Evolutionary conservation across 1,140 invertebrate genomes (phyloP).

Genomic region (Leucophenga varia): DNA sequence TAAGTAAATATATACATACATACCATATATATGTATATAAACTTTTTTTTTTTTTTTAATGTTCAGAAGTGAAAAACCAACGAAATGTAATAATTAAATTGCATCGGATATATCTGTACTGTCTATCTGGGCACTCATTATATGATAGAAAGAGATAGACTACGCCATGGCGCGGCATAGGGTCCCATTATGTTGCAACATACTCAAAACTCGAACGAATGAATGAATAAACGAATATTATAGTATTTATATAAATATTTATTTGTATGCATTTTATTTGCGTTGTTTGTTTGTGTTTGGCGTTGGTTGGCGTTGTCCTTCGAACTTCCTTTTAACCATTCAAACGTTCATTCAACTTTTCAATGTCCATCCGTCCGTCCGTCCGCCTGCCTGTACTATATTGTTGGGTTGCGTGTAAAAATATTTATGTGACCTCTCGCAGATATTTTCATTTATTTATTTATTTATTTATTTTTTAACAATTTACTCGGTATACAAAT

Average conservation of each 20-base stretch:
- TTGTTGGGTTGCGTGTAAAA: slow-evolving; percentile 12
- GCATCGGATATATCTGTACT: no score
- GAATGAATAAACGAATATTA: no score
- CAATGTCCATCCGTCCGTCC: no score
- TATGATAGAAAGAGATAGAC: not conserved
- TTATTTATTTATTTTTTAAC: slow-evolving; percentile 10
- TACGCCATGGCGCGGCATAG: slow-evolving; percentile 45
- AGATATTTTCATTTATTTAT: slow-evolving; percentile 23
- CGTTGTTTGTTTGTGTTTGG: slow-evolving; percentile 1
- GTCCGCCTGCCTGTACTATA: not conserved
- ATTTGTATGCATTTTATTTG: not conserved
- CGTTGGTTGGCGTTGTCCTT: no score
- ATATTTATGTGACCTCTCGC: slow-evolving; percentile 45
- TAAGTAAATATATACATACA: slow-evolving; percentile 31
- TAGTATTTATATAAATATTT: not conserved
- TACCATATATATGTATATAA: slow-evolving; percentile 5
- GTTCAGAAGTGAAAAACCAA: slow-evolving; percentile 7
- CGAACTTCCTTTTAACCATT: no score
- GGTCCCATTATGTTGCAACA: no score
- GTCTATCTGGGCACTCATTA: slow-evolving; percentile 33
- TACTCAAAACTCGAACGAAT: no score
- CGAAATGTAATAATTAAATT: slow-evolving; percentile 52
- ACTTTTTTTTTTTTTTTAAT: no score
- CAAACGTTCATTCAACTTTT: no score
- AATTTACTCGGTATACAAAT: slow-evolving; percentile 23